Conservation (phyloP, 2,113 vertebrate genomes). For the Aix galericulata region DNA sequence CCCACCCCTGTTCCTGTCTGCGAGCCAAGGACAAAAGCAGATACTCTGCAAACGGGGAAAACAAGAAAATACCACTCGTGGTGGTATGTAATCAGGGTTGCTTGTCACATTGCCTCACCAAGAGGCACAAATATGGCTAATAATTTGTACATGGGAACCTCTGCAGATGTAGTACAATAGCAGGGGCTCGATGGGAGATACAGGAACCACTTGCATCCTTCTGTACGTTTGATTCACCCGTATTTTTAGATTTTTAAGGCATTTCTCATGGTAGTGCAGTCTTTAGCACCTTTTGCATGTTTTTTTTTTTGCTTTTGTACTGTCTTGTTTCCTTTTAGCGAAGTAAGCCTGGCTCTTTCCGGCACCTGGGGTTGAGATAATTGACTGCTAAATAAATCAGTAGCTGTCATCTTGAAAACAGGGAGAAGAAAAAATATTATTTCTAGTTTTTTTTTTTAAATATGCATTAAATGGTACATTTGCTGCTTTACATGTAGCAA, state of each 20-base stretch:
- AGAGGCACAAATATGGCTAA: background rate
- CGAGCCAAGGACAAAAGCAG: background rate
- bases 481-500: conserved; percentile 34
- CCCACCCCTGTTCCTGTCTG: background rate
- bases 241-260: background rate
- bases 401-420: conserved; percentile 2
- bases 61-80: fast-evolving
- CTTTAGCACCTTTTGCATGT: background rate
- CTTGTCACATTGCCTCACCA: background rate
- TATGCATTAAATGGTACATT: conserved; percentile 39
- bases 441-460: background rate
- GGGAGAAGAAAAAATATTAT: background rate
- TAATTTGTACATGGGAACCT: background rate
- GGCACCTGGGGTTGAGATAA: conserved; percentile 41
- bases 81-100: fast-evolving
- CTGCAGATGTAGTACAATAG: too few relatives aligned
- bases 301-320: background rate
- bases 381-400: conserved; percentile 55
- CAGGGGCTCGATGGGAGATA: background rate
- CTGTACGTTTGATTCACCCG: background rate
- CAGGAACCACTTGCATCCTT: background rate
- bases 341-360: background rate
- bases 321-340: background rate
- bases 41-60: background rate
- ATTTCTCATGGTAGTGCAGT: background rate